phyloP scores from a whole-genome alignment of 2,797 vertebrate species.

The Eospalax fontanierii region DNA sequence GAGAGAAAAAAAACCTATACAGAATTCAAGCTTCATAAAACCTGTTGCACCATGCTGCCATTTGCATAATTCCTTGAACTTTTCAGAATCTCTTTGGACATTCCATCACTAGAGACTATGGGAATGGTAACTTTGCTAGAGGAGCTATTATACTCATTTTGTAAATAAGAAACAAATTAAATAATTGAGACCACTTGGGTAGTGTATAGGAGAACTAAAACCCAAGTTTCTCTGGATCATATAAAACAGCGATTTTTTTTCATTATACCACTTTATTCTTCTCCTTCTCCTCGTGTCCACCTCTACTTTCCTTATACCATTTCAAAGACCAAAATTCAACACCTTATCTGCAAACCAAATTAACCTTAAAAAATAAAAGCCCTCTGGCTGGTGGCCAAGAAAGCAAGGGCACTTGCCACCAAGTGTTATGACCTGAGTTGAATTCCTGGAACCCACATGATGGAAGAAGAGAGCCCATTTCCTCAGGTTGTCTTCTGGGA shows the following conservation, averaged over 20 bases:
- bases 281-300: background rate
- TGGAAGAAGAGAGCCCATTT: background rate
- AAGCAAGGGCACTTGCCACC: background rate
- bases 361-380: slow-evolving; percentile 2
- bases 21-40: slow-evolving; percentile 19
- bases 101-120: background rate
- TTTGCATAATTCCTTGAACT: slow-evolving; percentile 31
- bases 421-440: background rate
- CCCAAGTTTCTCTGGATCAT: background rate
- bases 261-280: background rate
- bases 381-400: background rate
- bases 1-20: background rate
- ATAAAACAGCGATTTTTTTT: background rate
- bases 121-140: background rate
- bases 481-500: background rate
- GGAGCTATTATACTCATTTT: background rate
- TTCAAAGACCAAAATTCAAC: background rate
- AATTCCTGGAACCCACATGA: too few species aligned
- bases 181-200: background rate
- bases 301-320: background rate
- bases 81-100: background rate
- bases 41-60: background rate
- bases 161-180: slow-evolving; percentile 22
- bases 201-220: background rate
- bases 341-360: slow-evolving; percentile 32